Conservation (phyloP, 2,888 invertebrate species). For the Scelioninae gen. 1 region DNA sequence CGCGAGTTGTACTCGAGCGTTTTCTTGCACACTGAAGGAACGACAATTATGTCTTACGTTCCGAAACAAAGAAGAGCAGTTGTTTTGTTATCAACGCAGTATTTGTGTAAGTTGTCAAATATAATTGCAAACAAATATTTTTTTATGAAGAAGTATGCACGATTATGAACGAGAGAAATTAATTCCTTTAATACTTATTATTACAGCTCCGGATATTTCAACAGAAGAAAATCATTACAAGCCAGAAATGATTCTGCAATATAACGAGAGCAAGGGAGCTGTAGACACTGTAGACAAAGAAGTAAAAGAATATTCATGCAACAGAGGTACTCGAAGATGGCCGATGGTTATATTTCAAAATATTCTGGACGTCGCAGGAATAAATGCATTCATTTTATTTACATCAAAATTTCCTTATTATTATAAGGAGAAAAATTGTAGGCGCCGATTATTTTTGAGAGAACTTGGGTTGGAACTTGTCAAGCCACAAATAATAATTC, state of each 20-base stretch:
- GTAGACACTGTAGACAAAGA: slow-evolving; percentile 7
- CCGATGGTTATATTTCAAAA: not conserved
- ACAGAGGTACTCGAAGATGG: not conserved
- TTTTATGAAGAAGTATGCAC: no score
- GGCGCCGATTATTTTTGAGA: not conserved
- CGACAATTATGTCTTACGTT: slow-evolving; percentile 35
- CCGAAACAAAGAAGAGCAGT: slow-evolving; percentile 31
- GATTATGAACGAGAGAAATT: no score
- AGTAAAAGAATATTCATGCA: slow-evolving; percentile 9
- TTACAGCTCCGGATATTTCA: slow-evolving; percentile 1
- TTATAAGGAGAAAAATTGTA: not conserved
- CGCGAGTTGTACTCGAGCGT: slow-evolving; percentile 22
- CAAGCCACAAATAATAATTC: not conserved
- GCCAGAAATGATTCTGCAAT: slow-evolving; percentile 13
- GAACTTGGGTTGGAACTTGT: slow-evolving; percentile 3
- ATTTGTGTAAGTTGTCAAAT: slow-evolving; percentile 44
- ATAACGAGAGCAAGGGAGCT: slow-evolving; percentile 13
- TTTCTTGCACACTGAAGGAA: slow-evolving; percentile 29
- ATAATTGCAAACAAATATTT: no score
- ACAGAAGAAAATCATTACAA: not conserved
- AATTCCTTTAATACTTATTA: no score
- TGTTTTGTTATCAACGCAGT: slow-evolving; percentile 21
- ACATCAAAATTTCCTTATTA: slow-evolving; percentile 10
- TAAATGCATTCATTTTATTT: slow-evolving; percentile 4
- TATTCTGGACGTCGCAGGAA: not conserved